Percentiles rank a stretch among this genome's conserved stretches.
Evolutionary conservation across 37 sponge, comb jelly and placozoan genomes (phyloP).

Genomic region (Aplysina aerophoba): DNA sequence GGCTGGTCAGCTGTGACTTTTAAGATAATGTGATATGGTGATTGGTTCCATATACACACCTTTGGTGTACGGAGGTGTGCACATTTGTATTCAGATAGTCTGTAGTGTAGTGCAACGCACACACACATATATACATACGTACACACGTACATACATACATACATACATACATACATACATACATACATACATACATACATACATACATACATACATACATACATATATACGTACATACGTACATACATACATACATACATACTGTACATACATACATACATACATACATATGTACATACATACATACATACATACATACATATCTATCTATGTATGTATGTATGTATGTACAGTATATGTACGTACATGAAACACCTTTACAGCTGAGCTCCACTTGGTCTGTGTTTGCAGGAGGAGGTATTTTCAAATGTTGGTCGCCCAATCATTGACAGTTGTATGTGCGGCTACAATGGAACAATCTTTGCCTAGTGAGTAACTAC

Average conservation of each 20-base stretch:
- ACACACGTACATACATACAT: too few relatives aligned
- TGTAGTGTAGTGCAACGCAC: too few relatives aligned
- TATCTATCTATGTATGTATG: not conserved
- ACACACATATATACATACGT: too few relatives aligned
- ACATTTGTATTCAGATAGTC: too few relatives aligned
- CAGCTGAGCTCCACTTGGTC: not conserved
- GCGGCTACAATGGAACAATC: constrained; percentile 91
- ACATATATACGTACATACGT: not conserved
- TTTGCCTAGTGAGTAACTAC: constrained; percentile 84
- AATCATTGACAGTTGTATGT: constrained; percentile 83
- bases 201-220: not conserved
- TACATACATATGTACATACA: constrained; percentile 1
- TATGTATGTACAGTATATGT: not conserved
- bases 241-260: not conserved
- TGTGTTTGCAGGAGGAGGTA: constrained; percentile 74
- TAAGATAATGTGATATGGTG: too few relatives aligned
- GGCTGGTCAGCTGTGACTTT: too few relatives aligned
- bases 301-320: not conserved
- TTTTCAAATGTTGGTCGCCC: constrained; percentile 70
- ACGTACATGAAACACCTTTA: not conserved
- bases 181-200: too few relatives aligned
- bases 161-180: too few relatives aligned
- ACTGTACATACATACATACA: not conserved
- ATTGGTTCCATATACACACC: too few relatives aligned
- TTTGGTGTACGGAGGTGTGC: too few relatives aligned